Evolutionary conservation across 2,888 invertebrate genomes (phyloP).

Genomic region (Pycnomerus fuliginosus): DNA sequence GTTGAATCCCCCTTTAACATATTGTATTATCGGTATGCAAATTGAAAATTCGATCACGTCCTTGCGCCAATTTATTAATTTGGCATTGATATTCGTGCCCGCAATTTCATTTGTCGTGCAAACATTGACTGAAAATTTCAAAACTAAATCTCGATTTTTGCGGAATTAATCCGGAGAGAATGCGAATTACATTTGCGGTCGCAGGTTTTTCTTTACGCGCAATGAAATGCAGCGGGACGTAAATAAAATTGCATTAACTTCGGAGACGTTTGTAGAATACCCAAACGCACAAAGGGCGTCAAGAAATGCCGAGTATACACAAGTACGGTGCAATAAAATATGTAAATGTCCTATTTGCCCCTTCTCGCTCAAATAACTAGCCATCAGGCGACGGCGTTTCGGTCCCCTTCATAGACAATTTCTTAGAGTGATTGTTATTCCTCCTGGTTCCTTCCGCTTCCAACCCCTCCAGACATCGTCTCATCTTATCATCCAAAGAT

Average conservation of each 20-base stretch:
- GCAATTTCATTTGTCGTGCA: too few relatives aligned
- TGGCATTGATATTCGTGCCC: too few relatives aligned
- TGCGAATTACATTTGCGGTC: constrained; percentile 12
- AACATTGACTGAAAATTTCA: too few relatives aligned
- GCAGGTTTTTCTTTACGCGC: constrained; percentile 15
- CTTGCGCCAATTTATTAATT: too few relatives aligned
- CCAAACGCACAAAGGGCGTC: constrained; percentile 32
- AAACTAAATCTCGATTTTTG: too few relatives aligned
- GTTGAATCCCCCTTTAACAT: too few relatives aligned
- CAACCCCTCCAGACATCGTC: constrained; percentile 34
- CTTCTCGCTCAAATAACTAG: constrained; percentile 40
- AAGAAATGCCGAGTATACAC: constrained; percentile 34
- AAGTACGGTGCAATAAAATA: constrained; percentile 44
- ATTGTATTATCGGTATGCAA: too few relatives aligned
- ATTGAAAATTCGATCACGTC: too few relatives aligned
- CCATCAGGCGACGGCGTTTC: constrained; percentile 18
- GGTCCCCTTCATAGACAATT: constrained; percentile 34
- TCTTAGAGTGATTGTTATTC: constrained; percentile 34
- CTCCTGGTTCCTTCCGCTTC: constrained; percentile 31
- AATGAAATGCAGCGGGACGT: constrained; percentile 20
- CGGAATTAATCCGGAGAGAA: too few relatives aligned
- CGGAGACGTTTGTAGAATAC: constrained; percentile 35
- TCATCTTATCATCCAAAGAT: constrained; percentile 30
- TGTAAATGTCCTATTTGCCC: constrained; percentile 46
- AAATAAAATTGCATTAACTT: constrained; percentile 39